Evolutionary conservation across 37 sponge, comb jelly and placozoan genomes (phyloP).

Genomic region (Diacarnus erythraeanus): DNA sequence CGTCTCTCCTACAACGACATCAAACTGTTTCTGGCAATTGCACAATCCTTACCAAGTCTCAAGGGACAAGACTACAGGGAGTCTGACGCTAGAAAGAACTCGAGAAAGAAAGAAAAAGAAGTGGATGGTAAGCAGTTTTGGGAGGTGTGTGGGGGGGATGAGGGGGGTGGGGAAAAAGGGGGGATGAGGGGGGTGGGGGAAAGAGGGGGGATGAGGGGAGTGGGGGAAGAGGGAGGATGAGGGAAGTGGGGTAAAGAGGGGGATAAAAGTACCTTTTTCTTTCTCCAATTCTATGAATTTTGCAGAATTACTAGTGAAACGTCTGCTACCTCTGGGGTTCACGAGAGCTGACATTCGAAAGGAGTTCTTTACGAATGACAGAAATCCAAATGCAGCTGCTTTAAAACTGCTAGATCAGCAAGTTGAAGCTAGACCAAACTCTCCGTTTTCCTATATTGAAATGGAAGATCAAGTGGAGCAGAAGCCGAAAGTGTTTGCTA

Average conservation of each 20-base stretch:
- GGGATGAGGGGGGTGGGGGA: too few species aligned
- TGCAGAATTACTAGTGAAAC: slow-evolving; percentile 50
- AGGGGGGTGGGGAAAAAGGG: too few species aligned
- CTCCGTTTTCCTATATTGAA: neutral
- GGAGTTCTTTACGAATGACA: slow-evolving; percentile 29
- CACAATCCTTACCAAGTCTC: slow-evolving; percentile 58
- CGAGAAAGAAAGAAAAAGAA: neutral
- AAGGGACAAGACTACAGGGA: slow-evolving; percentile 10
- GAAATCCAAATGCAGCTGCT: slow-evolving; percentile 29
- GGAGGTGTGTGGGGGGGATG: too few species aligned
- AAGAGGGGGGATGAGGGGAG: too few species aligned
- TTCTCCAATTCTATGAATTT: neutral
- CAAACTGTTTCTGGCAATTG: slow-evolving; percentile 84
- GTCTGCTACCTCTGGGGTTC: slow-evolving; percentile 63
- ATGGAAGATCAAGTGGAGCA: neutral
- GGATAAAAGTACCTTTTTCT: neutral
- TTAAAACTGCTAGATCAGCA: slow-evolving; percentile 13
- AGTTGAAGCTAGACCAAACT: neutral
- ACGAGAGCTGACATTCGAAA: slow-evolving; percentile 51
- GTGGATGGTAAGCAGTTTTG: slow-evolving; percentile 38
- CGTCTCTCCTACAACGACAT: slow-evolving; percentile 88
- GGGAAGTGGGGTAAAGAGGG: too few species aligned
- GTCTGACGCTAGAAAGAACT: neutral
- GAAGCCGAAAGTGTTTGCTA: neutral
- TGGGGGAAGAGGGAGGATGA: too few species aligned